Percentiles rank a stretch among this genome's conserved stretches.
phyloP scores from a whole-genome alignment of 2,888 invertebrate genomes.

The Torymus auratus region DNA sequence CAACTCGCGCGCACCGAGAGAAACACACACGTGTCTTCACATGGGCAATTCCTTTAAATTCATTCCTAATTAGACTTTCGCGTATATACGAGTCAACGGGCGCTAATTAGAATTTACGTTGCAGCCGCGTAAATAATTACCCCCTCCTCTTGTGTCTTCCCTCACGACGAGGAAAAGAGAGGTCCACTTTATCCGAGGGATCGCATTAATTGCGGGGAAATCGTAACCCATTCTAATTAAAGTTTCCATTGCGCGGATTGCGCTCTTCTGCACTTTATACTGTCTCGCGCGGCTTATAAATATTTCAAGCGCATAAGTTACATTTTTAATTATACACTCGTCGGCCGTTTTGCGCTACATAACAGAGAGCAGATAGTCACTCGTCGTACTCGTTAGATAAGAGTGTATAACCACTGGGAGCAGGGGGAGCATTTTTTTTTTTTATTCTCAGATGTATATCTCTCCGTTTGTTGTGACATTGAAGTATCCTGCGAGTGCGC shows the following conservation, averaged over 20 bases:
- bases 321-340: slow-evolving; percentile 42
- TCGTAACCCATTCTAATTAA: slow-evolving; percentile 39
- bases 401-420: neutral
- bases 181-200: slow-evolving; percentile 47
- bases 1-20: neutral
- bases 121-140: slow-evolving; percentile 54
- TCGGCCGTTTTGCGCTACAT: slow-evolving; percentile 10
- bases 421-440: too few relatives aligned
- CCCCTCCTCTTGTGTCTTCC: too few relatives aligned
- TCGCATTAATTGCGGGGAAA: slow-evolving; percentile 52
- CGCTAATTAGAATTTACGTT: slow-evolving; percentile 59
- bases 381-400: slow-evolving; percentile 11
- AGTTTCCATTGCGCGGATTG: slow-evolving; percentile 24
- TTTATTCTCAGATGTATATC: too few relatives aligned
- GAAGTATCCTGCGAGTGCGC: too few relatives aligned
- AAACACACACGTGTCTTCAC: slow-evolving; percentile 31
- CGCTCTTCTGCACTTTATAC: neutral
- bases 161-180: neutral
- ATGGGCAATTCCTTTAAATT: slow-evolving; percentile 50
- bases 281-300: slow-evolving; percentile 41
- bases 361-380: slow-evolving; percentile 13
- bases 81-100: slow-evolving; percentile 40
- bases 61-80: slow-evolving; percentile 57
- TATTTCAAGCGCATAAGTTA: slow-evolving; percentile 48
- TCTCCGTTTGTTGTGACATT: too few relatives aligned